A percentile compares a stretch with the other conserved stretches of the same genome.
Conservation (phyloP, 2,797 vertebrate genomes). For the Sebastes oblongus region DNA sequence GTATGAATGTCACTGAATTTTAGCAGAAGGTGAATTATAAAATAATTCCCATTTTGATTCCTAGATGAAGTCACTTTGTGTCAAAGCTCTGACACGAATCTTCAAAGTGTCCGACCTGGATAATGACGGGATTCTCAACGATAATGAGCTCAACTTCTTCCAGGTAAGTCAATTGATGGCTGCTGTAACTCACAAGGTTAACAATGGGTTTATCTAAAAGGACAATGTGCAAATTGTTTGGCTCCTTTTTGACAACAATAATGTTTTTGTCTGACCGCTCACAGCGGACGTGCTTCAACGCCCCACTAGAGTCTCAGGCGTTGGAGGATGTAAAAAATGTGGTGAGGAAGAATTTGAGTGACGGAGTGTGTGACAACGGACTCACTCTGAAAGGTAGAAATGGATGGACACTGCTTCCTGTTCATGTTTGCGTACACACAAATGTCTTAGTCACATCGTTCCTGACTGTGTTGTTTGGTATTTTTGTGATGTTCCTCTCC, state of each 20-base stretch:
- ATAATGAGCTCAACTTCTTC: slow-evolving; percentile 95
- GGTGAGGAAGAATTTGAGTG: slow-evolving; percentile 91
- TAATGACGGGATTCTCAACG: slow-evolving; percentile 94
- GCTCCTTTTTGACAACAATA: neutral
- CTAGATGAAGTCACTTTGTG: slow-evolving; percentile 93
- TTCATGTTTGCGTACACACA: neutral
- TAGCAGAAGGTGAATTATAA: neutral
- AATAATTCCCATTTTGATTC: neutral
- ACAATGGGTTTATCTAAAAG: neutral
- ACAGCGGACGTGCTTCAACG: slow-evolving; percentile 96
- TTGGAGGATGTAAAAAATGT: slow-evolving; percentile 98
- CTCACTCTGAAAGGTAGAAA: slow-evolving; percentile 91
- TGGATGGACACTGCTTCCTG: neutral
- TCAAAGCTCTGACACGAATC: slow-evolving; percentile 93
- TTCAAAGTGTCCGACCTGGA: slow-evolving; percentile 96
- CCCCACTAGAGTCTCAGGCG: slow-evolving; percentile 91
- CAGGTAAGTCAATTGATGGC: slow-evolving; percentile 80
- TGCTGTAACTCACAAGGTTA: too few relatives aligned
- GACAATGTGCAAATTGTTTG: neutral
- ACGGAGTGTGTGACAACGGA: slow-evolving; percentile 90
- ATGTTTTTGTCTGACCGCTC: neutral
- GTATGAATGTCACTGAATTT: neutral
- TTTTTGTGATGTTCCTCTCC: neutral
- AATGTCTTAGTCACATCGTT: neutral
- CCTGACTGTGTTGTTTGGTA: neutral